Evolutionary conservation across 2,888 invertebrate genomes (phyloP).

Genomic region (Hermaeophaga mercurialis): DNA sequence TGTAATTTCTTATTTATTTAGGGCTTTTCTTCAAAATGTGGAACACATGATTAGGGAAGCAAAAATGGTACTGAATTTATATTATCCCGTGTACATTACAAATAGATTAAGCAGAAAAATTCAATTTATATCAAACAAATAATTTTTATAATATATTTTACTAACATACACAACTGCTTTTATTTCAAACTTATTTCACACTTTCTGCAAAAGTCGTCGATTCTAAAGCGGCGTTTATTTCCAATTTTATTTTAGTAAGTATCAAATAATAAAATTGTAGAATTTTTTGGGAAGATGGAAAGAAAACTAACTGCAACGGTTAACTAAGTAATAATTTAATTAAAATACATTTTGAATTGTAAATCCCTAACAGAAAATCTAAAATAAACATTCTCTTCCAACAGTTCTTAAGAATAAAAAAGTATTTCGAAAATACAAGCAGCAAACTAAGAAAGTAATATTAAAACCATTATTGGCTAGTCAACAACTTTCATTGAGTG

Average conservation of each 20-base stretch:
- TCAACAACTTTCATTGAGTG: slow-evolving; percentile 24
- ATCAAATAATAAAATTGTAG: too few relatives aligned
- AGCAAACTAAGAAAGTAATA: slow-evolving; percentile 27
- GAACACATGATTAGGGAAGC: slow-evolving; percentile 49
- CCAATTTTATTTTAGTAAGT: too few relatives aligned
- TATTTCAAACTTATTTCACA: too few relatives aligned
- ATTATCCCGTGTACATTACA: slow-evolving; percentile 49
- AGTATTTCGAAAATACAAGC: slow-evolving; percentile 35
- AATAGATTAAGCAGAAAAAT: slow-evolving; percentile 49
- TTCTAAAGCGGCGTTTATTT: too few relatives aligned
- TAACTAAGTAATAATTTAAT: slow-evolving; percentile 40
- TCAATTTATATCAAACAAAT: slow-evolving; percentile 49
- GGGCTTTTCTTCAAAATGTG: slow-evolving; percentile 47
- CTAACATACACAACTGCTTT: slow-evolving; percentile 27
- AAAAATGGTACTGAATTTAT: slow-evolving; percentile 48
- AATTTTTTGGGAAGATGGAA: too few relatives aligned
- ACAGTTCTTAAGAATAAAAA: slow-evolving; percentile 28
- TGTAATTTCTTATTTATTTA: slow-evolving; percentile 39
- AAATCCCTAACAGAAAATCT: slow-evolving; percentile 29
- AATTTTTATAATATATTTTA: slow-evolving; percentile 42
- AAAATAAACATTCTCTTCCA: slow-evolving; percentile 31
- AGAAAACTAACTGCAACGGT: slow-evolving; percentile 25
- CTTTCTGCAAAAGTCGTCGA: too few relatives aligned
- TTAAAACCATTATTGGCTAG: slow-evolving; percentile 26
- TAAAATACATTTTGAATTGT: slow-evolving; percentile 33